Evolutionary conservation across 2,113 vertebrate genomes (phyloP), one percentile per base, ranked within the genome.

Genomic region (Nothocercus julius): DNA sequence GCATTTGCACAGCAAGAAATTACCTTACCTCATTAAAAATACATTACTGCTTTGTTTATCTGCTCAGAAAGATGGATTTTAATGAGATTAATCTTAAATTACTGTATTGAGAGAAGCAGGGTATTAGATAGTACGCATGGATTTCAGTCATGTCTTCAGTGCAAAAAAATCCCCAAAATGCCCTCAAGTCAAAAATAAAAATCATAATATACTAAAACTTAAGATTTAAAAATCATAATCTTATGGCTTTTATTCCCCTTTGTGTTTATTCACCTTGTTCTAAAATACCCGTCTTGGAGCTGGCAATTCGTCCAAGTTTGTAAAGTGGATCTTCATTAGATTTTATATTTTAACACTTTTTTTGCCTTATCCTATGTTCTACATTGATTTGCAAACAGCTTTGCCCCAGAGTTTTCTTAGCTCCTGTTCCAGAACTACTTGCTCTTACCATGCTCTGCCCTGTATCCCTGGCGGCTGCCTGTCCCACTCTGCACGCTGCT

Each of bases 1-100:
- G 66, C 79, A 94, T 88, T 93, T 85, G 79, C 92, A 90, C 93
- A 95, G 92, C 87, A 90, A 90, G 91, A 94, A 94, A 90, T 95
- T 90, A 93, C 91, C 87, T 93, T 75, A 64, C 42, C 93, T 94
- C 87, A 92, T 96, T 94, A 96, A 96, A 94, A 95, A 88, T 90
- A 94, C 87, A 95, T 96, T 95, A 83, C 56, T 0, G 2, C 64
- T 92, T 85, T 91, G 79, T 95, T 95, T 94, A 68, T 93, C 68
- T 90, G 72, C 76, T 95, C 79, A 87, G 85, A 80, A 96, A 78
- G 80, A 87, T 51, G 12, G 14, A 2, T 75, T 83, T 94, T 85
- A 95, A 95, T 95, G 87, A 97, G 87, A 90, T 88, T 91, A 27
- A 73, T 80, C 82, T 68, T 81, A 85, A 95, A 92, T 87, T 94